Evolutionary conservation across 2,797 vertebrate species (phyloP).

Genomic region (Anguilla obscura): DNA sequence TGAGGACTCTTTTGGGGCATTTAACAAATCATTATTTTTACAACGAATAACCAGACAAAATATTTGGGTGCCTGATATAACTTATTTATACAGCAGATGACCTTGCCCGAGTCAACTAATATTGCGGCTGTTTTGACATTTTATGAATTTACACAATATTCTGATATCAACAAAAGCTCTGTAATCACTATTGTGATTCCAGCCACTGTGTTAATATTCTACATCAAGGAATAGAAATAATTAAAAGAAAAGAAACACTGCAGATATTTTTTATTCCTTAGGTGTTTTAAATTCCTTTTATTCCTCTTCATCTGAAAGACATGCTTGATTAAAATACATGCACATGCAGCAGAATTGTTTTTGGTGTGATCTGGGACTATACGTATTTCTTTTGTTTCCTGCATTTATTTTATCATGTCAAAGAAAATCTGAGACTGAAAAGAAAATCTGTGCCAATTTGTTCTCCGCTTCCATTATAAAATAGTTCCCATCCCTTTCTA

Average conservation of each 20-base stretch:
- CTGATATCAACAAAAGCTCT: neutral
- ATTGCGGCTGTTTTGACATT: neutral
- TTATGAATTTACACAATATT: neutral
- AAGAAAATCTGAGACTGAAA: neutral
- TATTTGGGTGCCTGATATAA: neutral
- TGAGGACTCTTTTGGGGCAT: neutral
- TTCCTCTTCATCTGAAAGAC: neutral
- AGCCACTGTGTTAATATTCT: neutral
- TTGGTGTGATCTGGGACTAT: neutral
- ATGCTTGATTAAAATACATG: neutral
- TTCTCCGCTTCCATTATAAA: neutral
- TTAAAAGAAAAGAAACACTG: neutral
- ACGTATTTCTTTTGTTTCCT: neutral
- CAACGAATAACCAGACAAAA: conserved; percentile 17
- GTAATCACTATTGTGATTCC: neutral
- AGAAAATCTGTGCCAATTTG: neutral
- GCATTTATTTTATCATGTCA: neutral
- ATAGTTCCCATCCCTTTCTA: neutral
- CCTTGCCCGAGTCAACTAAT: neutral
- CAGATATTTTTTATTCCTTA: neutral
- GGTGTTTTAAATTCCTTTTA: too few relatives aligned
- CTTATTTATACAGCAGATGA: neutral
- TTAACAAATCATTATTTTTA: conserved; percentile 12
- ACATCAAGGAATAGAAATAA: neutral
- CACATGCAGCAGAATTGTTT: neutral